Percentiles rank a stretch among this genome's conserved stretches.
Evolutionary conservation across 2,797 vertebrate species (phyloP).

Genomic region (Anabacerthia variegaticeps): DNA sequence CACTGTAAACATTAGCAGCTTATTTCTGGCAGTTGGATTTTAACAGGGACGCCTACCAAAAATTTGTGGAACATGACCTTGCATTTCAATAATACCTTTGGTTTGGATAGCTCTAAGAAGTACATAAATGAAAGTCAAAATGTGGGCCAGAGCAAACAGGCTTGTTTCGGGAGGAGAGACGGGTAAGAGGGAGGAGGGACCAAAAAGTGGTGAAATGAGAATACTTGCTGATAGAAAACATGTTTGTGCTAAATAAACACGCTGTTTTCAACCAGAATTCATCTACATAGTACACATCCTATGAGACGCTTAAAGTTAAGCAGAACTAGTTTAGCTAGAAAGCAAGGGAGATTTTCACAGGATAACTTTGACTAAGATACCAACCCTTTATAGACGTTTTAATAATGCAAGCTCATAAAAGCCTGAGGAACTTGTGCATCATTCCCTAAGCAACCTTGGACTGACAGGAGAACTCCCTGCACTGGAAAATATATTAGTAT

Average conservation of each 20-base stretch:
- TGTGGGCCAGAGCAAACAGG: neutral
- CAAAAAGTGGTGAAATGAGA: neutral
- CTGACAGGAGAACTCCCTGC: neutral
- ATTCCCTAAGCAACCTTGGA: neutral
- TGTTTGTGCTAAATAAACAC: neutral
- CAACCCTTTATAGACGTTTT: neutral
- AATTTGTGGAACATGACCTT: neutral
- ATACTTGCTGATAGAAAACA: neutral
- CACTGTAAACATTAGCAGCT: slow-evolving; percentile 3
- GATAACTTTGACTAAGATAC: neutral
- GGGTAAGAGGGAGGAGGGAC: neutral
- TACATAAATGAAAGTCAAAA: neutral
- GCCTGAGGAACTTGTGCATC: neutral
- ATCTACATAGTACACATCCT: neutral
- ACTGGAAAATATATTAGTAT: neutral
- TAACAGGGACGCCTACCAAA: neutral
- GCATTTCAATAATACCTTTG: slow-evolving; percentile 38
- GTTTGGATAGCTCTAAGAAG: slow-evolving; percentile 16
- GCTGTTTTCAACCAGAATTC: neutral
- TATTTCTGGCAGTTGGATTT: neutral
- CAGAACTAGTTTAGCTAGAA: neutral
- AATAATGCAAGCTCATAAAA: neutral
- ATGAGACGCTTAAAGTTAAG: neutral
- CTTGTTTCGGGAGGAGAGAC: neutral
- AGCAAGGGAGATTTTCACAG: neutral